Base-by-base conservation (phyloP, 2,113 vertebrate species). In the Nycticryphes semicollaris region DNA sequence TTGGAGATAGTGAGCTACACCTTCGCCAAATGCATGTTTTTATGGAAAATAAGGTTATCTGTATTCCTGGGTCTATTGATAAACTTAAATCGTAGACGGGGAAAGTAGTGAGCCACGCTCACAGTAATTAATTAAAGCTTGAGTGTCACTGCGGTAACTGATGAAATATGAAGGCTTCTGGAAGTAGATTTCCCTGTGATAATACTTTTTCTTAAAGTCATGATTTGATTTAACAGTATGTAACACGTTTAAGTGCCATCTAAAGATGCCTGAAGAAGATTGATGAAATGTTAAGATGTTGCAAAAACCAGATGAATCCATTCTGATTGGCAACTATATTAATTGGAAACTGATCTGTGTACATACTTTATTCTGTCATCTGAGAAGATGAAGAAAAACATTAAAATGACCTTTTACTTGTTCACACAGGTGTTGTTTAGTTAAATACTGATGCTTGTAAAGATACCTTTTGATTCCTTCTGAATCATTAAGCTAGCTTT, bases 61-160 rank as follows among this genome's bases (percentile, higher is more conserved):
- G 12, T 54, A 11, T 84, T 82, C 60, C 56, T 60, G 82, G 64
- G 90, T 92, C 83, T 92, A 10, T 37, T 74, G 85, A 82, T 95
- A 91, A 96, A 69, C 43, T 67, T n/a, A 12, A 35, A 16, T 74
- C 72, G 74, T n/a, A 84, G 84, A n/a, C 64, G 54, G 83, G 66
- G 84, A 76, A 68, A 72, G 63, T 30, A 70, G 30, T 64, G 64
- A 93, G 68, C 50, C 89, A 59, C 81, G 80, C 53, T 48, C 78
- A 54, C 72, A 73, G 41, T 88, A 94, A 86, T 93, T 84, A 93
- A 86, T 93, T 87, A 95, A 96, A 86, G 51, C 39, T 72, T 28
- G 68, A 85, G 53, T 64, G 74, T 94, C 57, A 35, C 62, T 57
- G 82, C 0, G 25, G 68, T 77, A 90, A 53, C 80, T 94, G 86